phyloP scores from a whole-genome alignment of 2,113 vertebrate genomes.

The Pipra filicauda region DNA sequence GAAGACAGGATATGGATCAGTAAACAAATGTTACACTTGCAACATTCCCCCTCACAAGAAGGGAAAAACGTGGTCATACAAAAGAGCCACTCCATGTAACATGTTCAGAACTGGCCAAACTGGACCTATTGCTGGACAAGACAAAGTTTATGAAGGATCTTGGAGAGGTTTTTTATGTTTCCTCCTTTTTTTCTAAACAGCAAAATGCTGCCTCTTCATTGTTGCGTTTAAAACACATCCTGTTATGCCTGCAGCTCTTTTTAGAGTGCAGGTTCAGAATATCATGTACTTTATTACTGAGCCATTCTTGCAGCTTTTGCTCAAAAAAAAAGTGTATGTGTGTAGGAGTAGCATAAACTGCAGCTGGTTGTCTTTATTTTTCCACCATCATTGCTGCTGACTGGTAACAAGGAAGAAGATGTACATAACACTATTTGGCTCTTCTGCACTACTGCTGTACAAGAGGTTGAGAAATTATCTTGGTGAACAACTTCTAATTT shows the following conservation, averaged over 20 bases:
- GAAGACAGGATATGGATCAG: not conserved
- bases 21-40: not conserved
- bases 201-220: not conserved
- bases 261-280: not conserved
- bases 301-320: not conserved
- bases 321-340: not conserved
- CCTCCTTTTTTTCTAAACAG: not conserved
- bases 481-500: not conserved
- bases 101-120: not conserved
- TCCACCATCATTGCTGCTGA: not conserved
- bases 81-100: not conserved
- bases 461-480: not conserved
- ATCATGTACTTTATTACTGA: not conserved
- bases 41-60: not conserved
- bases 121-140: not conserved
- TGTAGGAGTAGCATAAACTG: conserved; percentile 5
- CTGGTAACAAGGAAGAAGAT: not conserved
- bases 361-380: conserved; percentile 8
- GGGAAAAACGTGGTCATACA: not conserved
- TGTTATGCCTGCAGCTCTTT: not conserved
- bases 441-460: not conserved
- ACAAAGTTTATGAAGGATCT: not conserved
- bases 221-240: not conserved
- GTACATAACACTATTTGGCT: not conserved
- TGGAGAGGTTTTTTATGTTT: not conserved